Base-by-base conservation (phyloP, 1,140 invertebrate species). In the Venustaconcha ellipsiformis region DNA sequence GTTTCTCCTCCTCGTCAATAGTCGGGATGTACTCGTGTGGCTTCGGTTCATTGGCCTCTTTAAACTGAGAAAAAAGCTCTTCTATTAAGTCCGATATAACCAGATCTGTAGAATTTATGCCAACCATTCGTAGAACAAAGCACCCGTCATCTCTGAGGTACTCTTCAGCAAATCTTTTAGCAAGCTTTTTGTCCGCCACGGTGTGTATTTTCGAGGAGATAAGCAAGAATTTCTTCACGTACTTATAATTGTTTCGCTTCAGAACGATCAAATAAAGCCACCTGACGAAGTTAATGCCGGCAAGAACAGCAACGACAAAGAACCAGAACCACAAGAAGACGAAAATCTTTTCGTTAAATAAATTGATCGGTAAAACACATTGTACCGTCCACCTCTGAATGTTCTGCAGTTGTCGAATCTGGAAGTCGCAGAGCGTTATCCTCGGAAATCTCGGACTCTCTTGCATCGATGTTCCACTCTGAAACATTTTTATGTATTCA, bases 271-370 rank as follows among this genome's bases (percentile, higher is more conserved):
- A 26, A 4, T 66, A 23, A 37, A 77, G 72, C 75, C 75, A 77
- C 69, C 37, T 76, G 15, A 71, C 15, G 23, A 71, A 58, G 78
- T 82, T 86, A n/a, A 82, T 48, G 20, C 75, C 72, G 14, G 82
- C 86, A 8, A 89, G 81, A 57, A 88, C 70, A 6, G 89, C 83
- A 11, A 91, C 81, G 69, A 91, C 81, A 26, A 90, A 83, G 64
- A 91, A 85, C 91, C 90, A 91, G 79, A 91, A 92, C 91, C 91
- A 92, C 26, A 91, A 70, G 73, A 92, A 89, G 14, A 91, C 84
- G 78, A 91, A 92, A 15, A 92, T 90, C 82, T 91, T 92, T 80
- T 92, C 91, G 70, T 91, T 91, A 82, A 91, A 92, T 26, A 92
- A 84, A 74, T 92, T 92, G 66, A 92, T 88, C 70, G 91, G 91